These are phyloP conservation scores for Spea multiplicata DNA, from an alignment of 2,113 vertebrate genomes.

Conservation along the genomic window DNA sequence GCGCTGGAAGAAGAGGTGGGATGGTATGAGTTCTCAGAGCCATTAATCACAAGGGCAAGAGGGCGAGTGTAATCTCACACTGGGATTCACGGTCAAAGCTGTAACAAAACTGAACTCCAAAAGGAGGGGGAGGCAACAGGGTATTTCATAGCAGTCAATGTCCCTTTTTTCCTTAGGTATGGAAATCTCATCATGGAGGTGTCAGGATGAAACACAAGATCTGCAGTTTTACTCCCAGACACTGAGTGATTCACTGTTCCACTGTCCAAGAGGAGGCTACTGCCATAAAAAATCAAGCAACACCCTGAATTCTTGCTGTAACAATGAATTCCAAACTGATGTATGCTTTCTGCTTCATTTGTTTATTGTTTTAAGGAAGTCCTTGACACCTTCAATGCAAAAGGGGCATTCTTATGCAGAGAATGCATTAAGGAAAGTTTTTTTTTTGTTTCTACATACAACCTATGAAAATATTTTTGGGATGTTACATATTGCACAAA, in stretches of 20 bases:
- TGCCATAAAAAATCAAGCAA: conserved; percentile 67
- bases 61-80: conserved; percentile 58
- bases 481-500: too few relatives aligned
- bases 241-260: conserved; percentile 68
- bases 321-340: conserved; percentile 58
- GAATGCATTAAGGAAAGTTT: background rate
- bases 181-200: conserved; percentile 85
- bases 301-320: conserved; percentile 61
- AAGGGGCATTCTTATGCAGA: conserved; percentile 3
- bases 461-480: too few relatives aligned
- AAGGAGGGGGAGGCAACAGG: conserved; percentile 69
- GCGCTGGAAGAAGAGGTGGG: conserved; percentile 61
- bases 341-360: conserved; percentile 46
- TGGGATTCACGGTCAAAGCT: conserved; percentile 62
- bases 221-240: conserved; percentile 69
- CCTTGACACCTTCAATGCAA: conserved; percentile 29
- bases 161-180: conserved; percentile 67
- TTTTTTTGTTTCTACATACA: background rate
- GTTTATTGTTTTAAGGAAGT: conserved; percentile 52
- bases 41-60: conserved; percentile 79
- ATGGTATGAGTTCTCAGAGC: conserved; percentile 67
- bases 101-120: conserved; percentile 58
- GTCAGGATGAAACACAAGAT: conserved; percentile 85
- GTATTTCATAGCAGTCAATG: conserved; percentile 75
- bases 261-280: conserved; percentile 62